phyloP scores from a whole-genome alignment of 2,113 vertebrate species.

The Perca flavescens region DNA sequence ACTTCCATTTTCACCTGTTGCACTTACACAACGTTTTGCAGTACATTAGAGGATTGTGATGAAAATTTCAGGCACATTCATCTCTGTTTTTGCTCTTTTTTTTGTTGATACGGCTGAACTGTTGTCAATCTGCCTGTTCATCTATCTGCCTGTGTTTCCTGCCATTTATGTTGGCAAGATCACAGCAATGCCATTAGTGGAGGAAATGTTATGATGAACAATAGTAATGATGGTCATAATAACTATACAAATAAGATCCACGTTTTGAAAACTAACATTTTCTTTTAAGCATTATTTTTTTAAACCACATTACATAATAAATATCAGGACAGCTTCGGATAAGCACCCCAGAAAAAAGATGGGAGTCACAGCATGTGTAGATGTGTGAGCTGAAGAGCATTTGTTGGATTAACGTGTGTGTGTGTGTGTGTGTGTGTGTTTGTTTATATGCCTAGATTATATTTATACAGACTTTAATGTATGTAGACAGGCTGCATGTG shows the following conservation, averaged over 20 bases:
- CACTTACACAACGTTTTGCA: background rate
- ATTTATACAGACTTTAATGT: conserved; percentile 12
- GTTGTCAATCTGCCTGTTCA: background rate
- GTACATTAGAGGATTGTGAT: background rate
- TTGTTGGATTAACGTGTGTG: background rate
- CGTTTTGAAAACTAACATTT: too few species aligned
- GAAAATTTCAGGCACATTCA: background rate
- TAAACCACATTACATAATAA: background rate
- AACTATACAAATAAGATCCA: background rate
- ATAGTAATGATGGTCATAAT: background rate
- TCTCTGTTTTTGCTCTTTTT: background rate
- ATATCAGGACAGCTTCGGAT: background rate
- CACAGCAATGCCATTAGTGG: conserved; percentile 19
- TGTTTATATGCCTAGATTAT: conserved; percentile 14
- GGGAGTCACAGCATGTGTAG: background rate
- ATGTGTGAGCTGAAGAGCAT: background rate
- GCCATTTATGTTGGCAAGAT: background rate
- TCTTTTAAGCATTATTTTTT: too few species aligned
- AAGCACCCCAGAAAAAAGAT: background rate
- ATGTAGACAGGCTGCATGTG: background rate
- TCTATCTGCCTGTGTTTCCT: conserved; percentile 3
- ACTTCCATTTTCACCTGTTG: background rate
- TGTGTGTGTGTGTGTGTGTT: background rate
- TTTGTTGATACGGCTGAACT: background rate
- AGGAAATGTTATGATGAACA: background rate